Conservation (phyloP, 1,140 invertebrate species). For the Frieseomelitta varia region DNA sequence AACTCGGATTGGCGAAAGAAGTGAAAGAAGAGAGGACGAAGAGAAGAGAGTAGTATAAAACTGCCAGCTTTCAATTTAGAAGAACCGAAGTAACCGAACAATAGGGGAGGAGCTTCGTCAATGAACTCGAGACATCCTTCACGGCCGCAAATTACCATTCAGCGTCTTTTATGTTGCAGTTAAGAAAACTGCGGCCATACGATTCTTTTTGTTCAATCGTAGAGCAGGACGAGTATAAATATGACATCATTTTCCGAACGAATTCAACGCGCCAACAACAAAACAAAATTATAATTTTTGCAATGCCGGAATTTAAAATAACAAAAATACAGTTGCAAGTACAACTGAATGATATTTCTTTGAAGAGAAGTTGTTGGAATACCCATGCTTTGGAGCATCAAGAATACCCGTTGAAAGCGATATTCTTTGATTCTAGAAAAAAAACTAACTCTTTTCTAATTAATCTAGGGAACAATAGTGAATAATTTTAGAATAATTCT, state of each 20-base stretch:
- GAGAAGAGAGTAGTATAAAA: constrained; percentile 28
- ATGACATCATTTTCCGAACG: neutral
- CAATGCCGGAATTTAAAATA: neutral
- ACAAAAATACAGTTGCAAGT: neutral
- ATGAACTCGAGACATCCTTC: constrained; percentile 42
- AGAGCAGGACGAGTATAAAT: neutral
- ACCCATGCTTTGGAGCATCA: neutral
- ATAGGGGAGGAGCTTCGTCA: constrained; percentile 17
- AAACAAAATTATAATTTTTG: neutral
- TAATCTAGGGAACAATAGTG: no score
- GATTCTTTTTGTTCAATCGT: neutral
- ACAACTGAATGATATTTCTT: neutral
- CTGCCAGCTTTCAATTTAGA: constrained; percentile 49
- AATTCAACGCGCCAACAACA: no score
- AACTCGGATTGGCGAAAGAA: neutral
- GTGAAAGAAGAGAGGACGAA: constrained; percentile 29
- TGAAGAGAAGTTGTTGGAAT: neutral
- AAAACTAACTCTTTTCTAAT: no score
- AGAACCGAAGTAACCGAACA: constrained; percentile 43
- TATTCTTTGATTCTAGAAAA: neutral
- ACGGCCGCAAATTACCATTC: constrained; percentile 26
- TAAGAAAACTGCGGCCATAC: neutral
- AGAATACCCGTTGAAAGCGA: neutral
- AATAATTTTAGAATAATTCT: no score
- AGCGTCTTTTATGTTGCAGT: neutral